Base-by-base conservation (phyloP, 1,140 invertebrate species). In the Drosophila triauraria region DNA sequence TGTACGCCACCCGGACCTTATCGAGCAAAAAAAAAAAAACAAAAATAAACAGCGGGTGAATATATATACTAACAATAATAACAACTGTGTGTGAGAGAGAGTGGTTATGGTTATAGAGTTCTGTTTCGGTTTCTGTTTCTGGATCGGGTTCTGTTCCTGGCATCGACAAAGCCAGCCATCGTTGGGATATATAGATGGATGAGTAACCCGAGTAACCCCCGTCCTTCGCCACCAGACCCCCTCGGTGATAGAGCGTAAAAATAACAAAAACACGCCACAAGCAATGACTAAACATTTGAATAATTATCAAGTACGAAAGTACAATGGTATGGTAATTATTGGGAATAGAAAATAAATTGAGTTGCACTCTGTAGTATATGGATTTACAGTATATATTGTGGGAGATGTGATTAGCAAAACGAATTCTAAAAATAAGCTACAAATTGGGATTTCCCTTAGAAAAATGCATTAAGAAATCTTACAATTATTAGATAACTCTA, bases 281-380 rank as follows among this genome's bases (percentile, higher is more conserved):
- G 44, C 27, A 46, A 40, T 72, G 53, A 72, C 69, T 72, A 72
- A 72, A 72, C 68, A 59, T 72, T 72, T 72, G 38, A 72, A 72
- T 72, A 72, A 72, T 60, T 44, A 71, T 72, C 38, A 60, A 72
- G 67, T 72, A 72, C 54, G 46, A 60, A 51, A 59, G 53, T 72
- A 60, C 67, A 72, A 60, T 71, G 38, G 67, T 30, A 70, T 50
- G 38, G 69, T 51, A 72, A 72, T 60, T 72, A 70, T 68, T 47
- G 48, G 68, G 43, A 47, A 70, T 38, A 70, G 50, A 40, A 46
- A 56, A 70, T 47, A 56, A 56, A 69, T 56, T 69, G 7, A 70
- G 17, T 30, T 51, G 48, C 64, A 40, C 23, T 67, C 27, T 9
- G 17, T 40, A 17, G 62, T 57, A 43, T 15, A 25, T 15, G 20